These are phyloP conservation scores for Sinohyriopsis cumingii DNA, from an alignment of 2,888 invertebrate species.

Conservation along the genomic window DNA sequence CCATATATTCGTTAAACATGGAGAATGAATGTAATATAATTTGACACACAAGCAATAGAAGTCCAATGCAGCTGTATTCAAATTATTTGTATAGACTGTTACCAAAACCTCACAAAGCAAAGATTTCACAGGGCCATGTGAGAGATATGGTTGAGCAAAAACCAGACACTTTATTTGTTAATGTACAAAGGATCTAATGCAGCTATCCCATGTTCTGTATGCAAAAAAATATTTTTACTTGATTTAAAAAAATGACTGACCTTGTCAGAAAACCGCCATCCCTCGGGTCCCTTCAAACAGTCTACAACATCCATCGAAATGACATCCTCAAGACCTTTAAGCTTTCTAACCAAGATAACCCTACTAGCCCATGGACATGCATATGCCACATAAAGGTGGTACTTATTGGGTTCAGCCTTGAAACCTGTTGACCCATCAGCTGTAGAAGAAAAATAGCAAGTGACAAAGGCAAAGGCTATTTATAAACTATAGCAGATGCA, in stretches of 20 bases:
- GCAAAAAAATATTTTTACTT: too few species aligned
- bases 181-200: too few species aligned
- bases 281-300: slow-evolving; percentile 50
- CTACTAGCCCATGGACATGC: slow-evolving; percentile 70
- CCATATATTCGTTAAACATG: too few species aligned
- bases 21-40: too few species aligned
- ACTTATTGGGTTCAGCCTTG: slow-evolving; percentile 59
- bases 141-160: too few species aligned
- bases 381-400: slow-evolving; percentile 67
- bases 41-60: too few species aligned
- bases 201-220: too few species aligned
- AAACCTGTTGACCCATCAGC: slow-evolving; percentile 66
- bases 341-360: slow-evolving; percentile 52
- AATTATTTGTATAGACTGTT: too few species aligned
- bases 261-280: slow-evolving; percentile 63
- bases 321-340: slow-evolving; percentile 66
- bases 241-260: slow-evolving; percentile 25
- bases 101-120: too few species aligned
- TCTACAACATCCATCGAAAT: slow-evolving; percentile 63
- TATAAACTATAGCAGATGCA: neutral
- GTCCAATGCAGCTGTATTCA: too few species aligned
- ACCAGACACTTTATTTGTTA: too few species aligned
- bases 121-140: too few species aligned
- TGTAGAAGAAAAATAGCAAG: slow-evolving; percentile 30
- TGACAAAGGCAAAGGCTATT: neutral